These are phyloP conservation scores for Ormyrus thymus DNA, from an alignment of 2,888 invertebrate genomes.

Conservation along the genomic window DNA sequence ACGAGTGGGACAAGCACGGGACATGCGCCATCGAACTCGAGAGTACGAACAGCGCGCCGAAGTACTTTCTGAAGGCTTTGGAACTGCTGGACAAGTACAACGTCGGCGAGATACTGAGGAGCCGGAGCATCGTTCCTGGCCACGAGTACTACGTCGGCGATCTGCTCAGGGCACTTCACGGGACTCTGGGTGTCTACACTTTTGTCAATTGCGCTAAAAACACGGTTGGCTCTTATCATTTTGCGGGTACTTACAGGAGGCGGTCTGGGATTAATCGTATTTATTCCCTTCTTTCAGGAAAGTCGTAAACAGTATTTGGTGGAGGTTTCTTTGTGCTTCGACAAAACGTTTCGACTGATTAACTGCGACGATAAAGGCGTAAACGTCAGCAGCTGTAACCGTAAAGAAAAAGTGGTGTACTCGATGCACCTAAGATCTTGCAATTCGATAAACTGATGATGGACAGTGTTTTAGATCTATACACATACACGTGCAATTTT, in stretches of 20 bases:
- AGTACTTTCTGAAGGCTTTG: conserved; percentile 22
- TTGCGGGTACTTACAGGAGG: neutral
- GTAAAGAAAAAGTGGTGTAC: neutral
- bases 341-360: conserved; percentile 18
- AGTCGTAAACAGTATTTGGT: conserved; percentile 20
- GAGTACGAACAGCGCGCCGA: neutral
- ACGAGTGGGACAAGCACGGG: conserved; percentile 49
- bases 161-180: neutral
- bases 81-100: conserved; percentile 28
- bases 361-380: neutral
- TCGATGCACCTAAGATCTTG: conserved; percentile 7
- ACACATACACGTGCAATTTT: no score
- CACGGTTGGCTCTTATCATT: neutral
- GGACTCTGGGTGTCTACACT: neutral
- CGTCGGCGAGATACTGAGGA: neutral
- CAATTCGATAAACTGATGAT: neutral
- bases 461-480: neutral
- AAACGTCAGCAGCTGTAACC: neutral
- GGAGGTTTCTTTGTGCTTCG: conserved; percentile 22
- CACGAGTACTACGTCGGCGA: neutral
- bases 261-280: neutral
- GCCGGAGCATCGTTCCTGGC: conserved; percentile 20
- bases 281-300: neutral
- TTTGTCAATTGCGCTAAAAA: conserved; percentile 19
- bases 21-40: conserved; percentile 24